Evolutionary conservation across 2,888 invertebrate genomes (phyloP).

Genomic region (Epirrhoe alternata): DNA sequence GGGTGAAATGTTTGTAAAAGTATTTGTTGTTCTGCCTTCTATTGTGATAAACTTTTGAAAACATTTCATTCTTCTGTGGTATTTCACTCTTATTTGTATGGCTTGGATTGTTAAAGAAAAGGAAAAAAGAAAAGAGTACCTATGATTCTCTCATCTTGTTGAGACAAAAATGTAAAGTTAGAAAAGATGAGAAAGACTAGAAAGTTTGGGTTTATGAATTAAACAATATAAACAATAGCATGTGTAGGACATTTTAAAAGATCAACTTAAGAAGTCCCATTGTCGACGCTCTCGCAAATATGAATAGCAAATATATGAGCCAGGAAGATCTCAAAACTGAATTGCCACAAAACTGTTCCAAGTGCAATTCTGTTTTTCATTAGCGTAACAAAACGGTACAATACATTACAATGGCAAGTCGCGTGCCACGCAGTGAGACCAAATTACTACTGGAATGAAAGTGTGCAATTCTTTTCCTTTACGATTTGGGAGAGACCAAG

Average conservation of each 20-base stretch:
- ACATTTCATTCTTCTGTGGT: conserved; percentile 6
- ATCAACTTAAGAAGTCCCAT: neutral
- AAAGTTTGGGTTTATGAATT: too few relatives aligned
- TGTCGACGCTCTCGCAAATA: conserved; percentile 15
- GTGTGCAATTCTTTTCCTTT: conserved; percentile 61
- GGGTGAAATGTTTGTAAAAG: conserved; percentile 2
- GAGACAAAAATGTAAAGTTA: too few relatives aligned
- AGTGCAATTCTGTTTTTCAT: conserved; percentile 46
- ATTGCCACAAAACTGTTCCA: conserved; percentile 38
- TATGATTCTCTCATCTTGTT: too few relatives aligned
- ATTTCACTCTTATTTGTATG: neutral
- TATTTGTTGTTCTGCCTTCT: conserved; percentile 7
- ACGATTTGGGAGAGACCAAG: conserved; percentile 48
- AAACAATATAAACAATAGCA: too few relatives aligned
- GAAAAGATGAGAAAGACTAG: too few relatives aligned
- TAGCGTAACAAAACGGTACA: conserved; percentile 47
- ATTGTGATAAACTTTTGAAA: neutral
- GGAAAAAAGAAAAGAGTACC: too few relatives aligned
- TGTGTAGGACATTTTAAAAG: too few relatives aligned
- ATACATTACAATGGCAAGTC: conserved; percentile 48
- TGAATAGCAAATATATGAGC: conserved; percentile 27
- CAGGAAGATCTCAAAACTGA: conserved; percentile 34
- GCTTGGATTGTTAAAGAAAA: neutral
- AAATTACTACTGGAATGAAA: conserved; percentile 52
- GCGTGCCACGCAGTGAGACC: conserved; percentile 46